Base-by-base conservation (phyloP, 2,113 vertebrate species). In the Acanthochromis polyacanthus region DNA sequence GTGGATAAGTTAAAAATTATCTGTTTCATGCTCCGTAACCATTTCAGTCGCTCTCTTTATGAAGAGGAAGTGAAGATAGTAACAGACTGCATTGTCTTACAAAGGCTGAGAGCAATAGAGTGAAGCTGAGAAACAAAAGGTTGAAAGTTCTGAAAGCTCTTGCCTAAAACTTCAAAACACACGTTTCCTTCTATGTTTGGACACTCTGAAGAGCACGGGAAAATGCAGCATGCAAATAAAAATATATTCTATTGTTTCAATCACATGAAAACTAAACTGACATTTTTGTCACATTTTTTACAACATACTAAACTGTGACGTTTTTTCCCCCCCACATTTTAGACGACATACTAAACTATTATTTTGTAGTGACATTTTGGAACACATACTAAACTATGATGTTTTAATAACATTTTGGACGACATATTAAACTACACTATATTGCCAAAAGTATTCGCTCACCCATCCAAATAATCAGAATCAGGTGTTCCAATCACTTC, bases 21-120 rank as follows among this genome's bases (percentile, higher is more conserved):
- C 84, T 88, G 56, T 80, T 85, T 82, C 60, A 74, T 86, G 86
- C 83, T 87, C 84, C 72, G 75, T 78, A 73, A 81, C 71, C 85
- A 63, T 51, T 86, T 57, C 60, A 78, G 55, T 74, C 75, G 5
- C 51, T 71, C 45, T 81, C 68, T 80, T 88, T 84, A 72, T 59
- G 81, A 84, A 77, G 16, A 57, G 59, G 52, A 72, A 65, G 48
- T 61, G 23, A 8, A 78, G 82, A 87, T 83, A 85, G 66, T 32
- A 38, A 77, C 59, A 77, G 57, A 65, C 43, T 77, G 64, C 51
- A 74, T 30, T 48, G 61, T 56, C 68, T 70, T 30, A 62, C 48
- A 69, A 71, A 67, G 65, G 61, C 19, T 32, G 30, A 53, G 28
- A 45, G 55, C 46, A 12, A 19, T 19, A 17, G 53, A 61, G 11